These are phyloP conservation scores for Drosophila parabipectinata DNA, from an alignment of 1,140 invertebrate species.

Conservation along the genomic window DNA sequence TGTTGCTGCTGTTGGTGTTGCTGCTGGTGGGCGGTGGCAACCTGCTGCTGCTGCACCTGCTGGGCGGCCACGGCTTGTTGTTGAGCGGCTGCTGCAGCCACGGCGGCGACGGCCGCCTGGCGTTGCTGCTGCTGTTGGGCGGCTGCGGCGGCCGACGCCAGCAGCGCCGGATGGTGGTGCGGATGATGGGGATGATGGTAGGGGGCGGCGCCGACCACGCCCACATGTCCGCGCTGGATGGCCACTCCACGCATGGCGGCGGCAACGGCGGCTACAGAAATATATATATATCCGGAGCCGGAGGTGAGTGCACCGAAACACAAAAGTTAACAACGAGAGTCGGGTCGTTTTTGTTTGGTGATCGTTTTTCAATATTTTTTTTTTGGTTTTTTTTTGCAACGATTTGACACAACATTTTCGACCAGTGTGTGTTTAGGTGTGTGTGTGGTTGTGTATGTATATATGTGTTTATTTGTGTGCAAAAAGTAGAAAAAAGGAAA, in stretches of 20 bases:
- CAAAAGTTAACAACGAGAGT: constrained; percentile 31
- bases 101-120: constrained; percentile 87
- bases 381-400: constrained; percentile 65
- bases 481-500: constrained; percentile 82
- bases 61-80: constrained; percentile 87
- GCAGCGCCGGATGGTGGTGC: constrained; percentile 86
- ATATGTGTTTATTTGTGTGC: constrained; percentile 69
- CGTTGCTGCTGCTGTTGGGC: constrained; percentile 86
- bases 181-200: constrained; percentile 85
- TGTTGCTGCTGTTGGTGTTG: constrained; percentile 50
- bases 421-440: constrained; percentile 47
- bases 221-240: constrained; percentile 88
- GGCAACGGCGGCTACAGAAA: constrained; percentile 83
- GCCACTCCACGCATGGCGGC: constrained; percentile 88
- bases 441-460: constrained; percentile 44
- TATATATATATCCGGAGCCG: constrained; percentile 5
- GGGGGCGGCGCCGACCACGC: constrained; percentile 85
- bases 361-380: constrained; percentile 33
- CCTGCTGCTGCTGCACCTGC: constrained; percentile 83
- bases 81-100: constrained; percentile 86
- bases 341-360: constrained; percentile 38
- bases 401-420: constrained; percentile 76
- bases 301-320: constrained; percentile 43
- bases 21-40: constrained; percentile 86
- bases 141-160: constrained; percentile 86